Evolutionary conservation across 1,140 invertebrate genomes (phyloP).

Genomic region (Macrobrachium rosenbergii): DNA sequence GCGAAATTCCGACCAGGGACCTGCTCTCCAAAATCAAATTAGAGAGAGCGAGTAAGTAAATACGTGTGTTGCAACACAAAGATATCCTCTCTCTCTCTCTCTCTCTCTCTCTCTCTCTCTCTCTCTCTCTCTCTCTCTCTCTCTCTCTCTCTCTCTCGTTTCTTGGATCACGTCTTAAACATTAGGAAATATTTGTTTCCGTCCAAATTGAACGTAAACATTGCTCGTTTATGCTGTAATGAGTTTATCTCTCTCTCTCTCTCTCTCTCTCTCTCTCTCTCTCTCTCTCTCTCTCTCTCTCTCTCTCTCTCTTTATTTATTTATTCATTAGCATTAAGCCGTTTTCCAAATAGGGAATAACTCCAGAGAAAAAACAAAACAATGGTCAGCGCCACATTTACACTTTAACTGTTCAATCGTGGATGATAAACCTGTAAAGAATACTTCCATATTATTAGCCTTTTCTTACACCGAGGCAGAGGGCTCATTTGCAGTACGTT

Average conservation of each 20-base stretch:
- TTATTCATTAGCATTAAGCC: not conserved
- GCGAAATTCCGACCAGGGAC: no score
- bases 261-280: slow-evolving; percentile 26
- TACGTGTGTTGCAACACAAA: no score
- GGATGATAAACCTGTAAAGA: no score
- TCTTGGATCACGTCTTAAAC: not conserved
- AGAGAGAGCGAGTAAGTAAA: no score
- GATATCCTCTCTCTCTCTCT: slow-evolving; percentile 1
- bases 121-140: slow-evolving; percentile 23
- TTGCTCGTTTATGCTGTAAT: not conserved
- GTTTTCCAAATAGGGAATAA: not conserved
- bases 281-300: slow-evolving; percentile 20
- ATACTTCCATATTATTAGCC: no score
- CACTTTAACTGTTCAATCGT: no score
- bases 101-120: slow-evolving; percentile 23
- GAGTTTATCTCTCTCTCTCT: not conserved
- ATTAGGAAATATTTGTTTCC: not conserved
- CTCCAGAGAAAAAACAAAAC: no score
- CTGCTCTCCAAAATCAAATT: no score
- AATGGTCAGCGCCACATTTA: no score
- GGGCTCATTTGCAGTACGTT: no score
- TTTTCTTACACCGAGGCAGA: no score
- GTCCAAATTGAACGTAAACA: not conserved
- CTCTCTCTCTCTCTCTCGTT: slow-evolving; percentile 22
- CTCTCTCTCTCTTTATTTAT: slow-evolving; percentile 5